phyloP scores from a whole-genome alignment of 2,113 vertebrate genomes.

The Saimiri boliviensis region DNA sequence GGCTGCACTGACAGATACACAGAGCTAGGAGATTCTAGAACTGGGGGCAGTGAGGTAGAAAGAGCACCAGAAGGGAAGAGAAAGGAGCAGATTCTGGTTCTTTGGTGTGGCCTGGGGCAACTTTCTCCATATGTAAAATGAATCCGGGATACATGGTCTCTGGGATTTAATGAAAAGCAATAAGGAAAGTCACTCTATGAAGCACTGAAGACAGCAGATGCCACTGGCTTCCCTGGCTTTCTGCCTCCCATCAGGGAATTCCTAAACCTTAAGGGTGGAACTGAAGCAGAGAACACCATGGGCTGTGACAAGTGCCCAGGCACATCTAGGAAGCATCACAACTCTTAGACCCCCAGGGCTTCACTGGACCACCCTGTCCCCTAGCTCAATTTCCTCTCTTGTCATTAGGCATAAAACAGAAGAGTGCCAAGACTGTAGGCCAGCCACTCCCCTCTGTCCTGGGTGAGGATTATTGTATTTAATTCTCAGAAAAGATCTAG shows the following conservation, averaged over 20 bases:
- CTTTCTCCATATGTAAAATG: constrained; percentile 6
- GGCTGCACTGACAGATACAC: neutral
- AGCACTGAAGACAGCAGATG: neutral
- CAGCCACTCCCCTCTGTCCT: neutral
- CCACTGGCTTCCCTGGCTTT: neutral
- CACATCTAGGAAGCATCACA: neutral
- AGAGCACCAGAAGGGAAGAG: neutral
- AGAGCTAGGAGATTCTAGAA: neutral
- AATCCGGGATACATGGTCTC: neutral
- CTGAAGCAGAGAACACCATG: neutral
- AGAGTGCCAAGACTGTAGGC: neutral
- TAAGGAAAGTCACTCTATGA: neutral
- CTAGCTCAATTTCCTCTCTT: neutral
- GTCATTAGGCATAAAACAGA: neutral
- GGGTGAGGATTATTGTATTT: neutral
- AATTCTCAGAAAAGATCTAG: neutral
- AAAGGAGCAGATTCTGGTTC: neutral
- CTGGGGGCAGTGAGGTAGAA: neutral
- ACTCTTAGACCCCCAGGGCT: neutral
- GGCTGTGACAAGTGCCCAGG: neutral
- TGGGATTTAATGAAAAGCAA: neutral
- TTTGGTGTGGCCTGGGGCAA: neutral
- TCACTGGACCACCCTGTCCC: neutral
- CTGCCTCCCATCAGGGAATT: neutral
- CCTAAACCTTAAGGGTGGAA: neutral